Percentiles rank a stretch among this genome's conserved stretches.
phyloP scores from a whole-genome alignment of 2,797 vertebrate genomes.

The Acipenser oxyrinchus region DNA sequence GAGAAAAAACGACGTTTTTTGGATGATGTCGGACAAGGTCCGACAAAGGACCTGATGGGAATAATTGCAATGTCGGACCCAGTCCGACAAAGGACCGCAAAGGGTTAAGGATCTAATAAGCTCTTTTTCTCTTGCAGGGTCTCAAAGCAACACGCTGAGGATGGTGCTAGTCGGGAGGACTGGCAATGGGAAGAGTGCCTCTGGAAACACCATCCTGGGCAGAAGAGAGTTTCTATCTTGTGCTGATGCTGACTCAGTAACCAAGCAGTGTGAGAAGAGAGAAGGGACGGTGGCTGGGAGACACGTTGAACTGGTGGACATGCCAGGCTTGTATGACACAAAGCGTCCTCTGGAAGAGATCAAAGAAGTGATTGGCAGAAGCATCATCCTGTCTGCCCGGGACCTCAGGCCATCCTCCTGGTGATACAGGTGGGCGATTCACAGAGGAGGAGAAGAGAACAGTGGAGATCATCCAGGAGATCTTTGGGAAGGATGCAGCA shows the following conservation, averaged over 20 bases:
- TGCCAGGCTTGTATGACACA: slow-evolving; percentile 4
- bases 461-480: background rate
- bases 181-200: background rate
- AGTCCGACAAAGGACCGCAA: too few relatives aligned
- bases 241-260: background rate
- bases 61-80: too few relatives aligned
- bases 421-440: slow-evolving; percentile 40
- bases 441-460: slow-evolving; percentile 13
- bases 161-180: background rate
- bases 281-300: background rate
- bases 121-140: background rate
- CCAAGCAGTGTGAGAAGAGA: background rate
- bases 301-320: background rate
- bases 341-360: background rate
- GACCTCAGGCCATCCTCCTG: slow-evolving; percentile 33
- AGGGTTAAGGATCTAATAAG: too few relatives aligned
- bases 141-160: background rate
- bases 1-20: too few relatives aligned
- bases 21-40: too few relatives aligned
- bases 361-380: slow-evolving; percentile 17
- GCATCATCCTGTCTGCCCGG: slow-evolving; percentile 22
- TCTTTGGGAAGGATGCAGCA: background rate
- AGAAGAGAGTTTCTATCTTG: background rate
- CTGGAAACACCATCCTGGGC: slow-evolving; percentile 12
- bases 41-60: too few relatives aligned